Percentiles rank a stretch among this genome's conserved stretches.
These are phyloP conservation scores for Phodopus roborovskii DNA, from an alignment of 2,113 vertebrate genomes.

Conservation along the genomic window DNA sequence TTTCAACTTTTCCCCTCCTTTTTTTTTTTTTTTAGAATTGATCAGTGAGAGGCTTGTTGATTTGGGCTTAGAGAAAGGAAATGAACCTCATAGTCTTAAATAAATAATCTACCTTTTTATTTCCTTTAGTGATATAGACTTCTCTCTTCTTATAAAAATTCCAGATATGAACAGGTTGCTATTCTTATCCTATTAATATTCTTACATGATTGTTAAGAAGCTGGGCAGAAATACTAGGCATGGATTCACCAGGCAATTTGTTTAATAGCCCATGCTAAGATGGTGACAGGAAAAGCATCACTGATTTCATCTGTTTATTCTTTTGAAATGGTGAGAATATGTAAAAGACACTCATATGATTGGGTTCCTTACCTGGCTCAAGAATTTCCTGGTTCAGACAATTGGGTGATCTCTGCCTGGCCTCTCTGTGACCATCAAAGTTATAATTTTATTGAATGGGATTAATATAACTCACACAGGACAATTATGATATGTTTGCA, in stretches of 20 bases:
- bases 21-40: neutral
- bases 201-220: neutral
- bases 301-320: neutral
- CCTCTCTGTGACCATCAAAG: neutral
- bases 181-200: neutral
- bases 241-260: neutral
- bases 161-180: neutral
- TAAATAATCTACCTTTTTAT: neutral
- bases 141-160: neutral
- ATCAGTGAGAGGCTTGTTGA: neutral
- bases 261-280: neutral
- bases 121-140: neutral
- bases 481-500: neutral
- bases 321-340: neutral
- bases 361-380: neutral
- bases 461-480: neutral
- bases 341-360: neutral
- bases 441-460: neutral
- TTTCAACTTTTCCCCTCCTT: neutral
- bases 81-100: neutral
- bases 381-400: neutral
- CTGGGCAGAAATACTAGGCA: neutral
- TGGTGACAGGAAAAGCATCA: neutral
- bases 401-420: neutral
- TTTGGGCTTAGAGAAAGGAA: constrained; percentile 4